These are phyloP conservation scores for Silurus meridionalis DNA, from an alignment of 2,113 vertebrate species.

Conservation along the genomic window DNA sequence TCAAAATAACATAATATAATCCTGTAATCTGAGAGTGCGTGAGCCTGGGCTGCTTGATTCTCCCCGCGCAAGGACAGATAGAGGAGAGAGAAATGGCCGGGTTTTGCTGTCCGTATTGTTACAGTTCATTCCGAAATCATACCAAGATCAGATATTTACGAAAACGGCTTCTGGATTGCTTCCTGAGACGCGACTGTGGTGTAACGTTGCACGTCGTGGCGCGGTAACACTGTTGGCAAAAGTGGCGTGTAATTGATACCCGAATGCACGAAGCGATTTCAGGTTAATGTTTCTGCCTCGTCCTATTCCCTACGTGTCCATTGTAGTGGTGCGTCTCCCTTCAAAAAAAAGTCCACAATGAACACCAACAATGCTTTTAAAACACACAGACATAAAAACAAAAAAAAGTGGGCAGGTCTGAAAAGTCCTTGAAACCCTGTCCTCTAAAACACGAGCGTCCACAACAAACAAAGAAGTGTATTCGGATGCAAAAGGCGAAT, in stretches of 20 bases:
- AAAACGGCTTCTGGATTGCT: too few species aligned
- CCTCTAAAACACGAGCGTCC: not conserved
- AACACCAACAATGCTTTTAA: constrained; percentile 50
- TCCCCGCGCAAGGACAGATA: not conserved
- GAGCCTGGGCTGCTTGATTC: constrained; percentile 14
- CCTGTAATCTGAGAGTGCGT: constrained; percentile 25
- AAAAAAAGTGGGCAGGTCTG: not conserved
- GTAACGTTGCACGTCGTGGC: not conserved
- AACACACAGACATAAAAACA: constrained; percentile 21
- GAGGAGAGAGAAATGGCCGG: not conserved
- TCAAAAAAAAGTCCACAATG: constrained; percentile 55
- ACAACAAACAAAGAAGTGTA: constrained; percentile 6
- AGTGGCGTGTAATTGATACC: constrained; percentile 63
- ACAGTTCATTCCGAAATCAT: not conserved
- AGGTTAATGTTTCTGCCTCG: constrained; percentile 56
- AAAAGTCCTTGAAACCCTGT: constrained; percentile 15
- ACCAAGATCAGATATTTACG: not conserved
- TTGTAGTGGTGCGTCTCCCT: constrained; percentile 56
- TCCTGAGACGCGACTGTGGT: not conserved
- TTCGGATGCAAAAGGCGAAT: not conserved
- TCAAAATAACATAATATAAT: constrained; percentile 35
- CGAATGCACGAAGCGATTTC: constrained; percentile 40
- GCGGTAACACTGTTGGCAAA: constrained; percentile 22
- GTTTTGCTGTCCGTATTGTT: not conserved
- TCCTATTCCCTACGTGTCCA: constrained; percentile 53